Evolutionary conservation across 2,113 vertebrate genomes (phyloP).

Genomic region (Fulica atra): DNA sequence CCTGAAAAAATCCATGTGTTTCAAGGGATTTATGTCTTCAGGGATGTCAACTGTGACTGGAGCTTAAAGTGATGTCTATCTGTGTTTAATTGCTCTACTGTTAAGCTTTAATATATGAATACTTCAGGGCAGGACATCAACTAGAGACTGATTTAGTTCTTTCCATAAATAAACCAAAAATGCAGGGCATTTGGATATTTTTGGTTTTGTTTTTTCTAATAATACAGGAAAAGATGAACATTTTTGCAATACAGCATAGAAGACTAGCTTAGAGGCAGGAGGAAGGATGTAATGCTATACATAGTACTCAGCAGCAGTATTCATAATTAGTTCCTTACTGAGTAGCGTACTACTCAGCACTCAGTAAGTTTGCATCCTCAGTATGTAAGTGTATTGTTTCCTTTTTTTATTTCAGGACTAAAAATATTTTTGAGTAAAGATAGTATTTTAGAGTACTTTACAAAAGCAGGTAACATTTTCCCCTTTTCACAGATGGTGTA

Average conservation of each 20-base stretch:
- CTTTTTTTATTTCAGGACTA: not conserved
- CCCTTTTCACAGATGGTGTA: not conserved
- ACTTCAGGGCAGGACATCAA: not conserved
- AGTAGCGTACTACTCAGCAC: not conserved
- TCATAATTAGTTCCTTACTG: not conserved
- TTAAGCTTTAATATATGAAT: not conserved
- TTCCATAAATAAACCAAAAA: not conserved
- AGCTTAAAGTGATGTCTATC: conserved; percentile 12
- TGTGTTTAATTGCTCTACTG: conserved; percentile 4
- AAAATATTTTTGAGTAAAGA: not conserved
- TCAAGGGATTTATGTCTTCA: conserved; percentile 25
- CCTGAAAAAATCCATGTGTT: conserved; percentile 20
- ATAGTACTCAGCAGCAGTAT: not conserved
- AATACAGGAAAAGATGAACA: not conserved
- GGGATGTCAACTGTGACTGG: not conserved
- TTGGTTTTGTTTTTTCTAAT: not conserved
- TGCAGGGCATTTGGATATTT: not conserved
- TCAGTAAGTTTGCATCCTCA: not conserved
- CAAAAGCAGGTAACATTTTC: not conserved
- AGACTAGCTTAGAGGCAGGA: not conserved
- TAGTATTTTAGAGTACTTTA: not conserved
- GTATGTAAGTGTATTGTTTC: not conserved
- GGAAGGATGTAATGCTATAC: not conserved
- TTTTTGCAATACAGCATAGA: not conserved
- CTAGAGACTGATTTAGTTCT: not conserved